Evolutionary conservation across 2,888 invertebrate genomes (phyloP).

Genomic region (Spatulosminthurus flaviceps): DNA sequence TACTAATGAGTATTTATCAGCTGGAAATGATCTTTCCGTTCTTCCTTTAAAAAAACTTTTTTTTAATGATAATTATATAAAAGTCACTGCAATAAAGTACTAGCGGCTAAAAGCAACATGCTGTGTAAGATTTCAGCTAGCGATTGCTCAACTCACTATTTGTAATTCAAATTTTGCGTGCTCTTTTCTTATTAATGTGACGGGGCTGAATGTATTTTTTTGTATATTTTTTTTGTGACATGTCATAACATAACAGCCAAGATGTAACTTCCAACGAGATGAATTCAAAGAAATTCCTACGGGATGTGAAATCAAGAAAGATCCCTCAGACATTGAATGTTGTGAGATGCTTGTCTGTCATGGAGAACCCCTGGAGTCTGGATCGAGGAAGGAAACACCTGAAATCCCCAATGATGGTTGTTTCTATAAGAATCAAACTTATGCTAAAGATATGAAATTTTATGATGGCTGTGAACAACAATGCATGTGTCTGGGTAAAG

Average conservation of each 20-base stretch:
- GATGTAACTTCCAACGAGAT: slow-evolving; percentile 61
- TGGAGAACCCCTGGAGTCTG: slow-evolving; percentile 51
- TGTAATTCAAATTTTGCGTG: not conserved
- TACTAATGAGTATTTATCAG: too few relatives aligned
- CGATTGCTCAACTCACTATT: not conserved
- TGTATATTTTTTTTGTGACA: not conserved
- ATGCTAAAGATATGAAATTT: slow-evolving; percentile 77
- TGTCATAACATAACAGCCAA: slow-evolving; percentile 52
- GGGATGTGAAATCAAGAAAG: slow-evolving; percentile 62
- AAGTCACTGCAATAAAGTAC: too few relatives aligned
- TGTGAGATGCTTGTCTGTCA: slow-evolving; percentile 62
- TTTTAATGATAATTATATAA: too few relatives aligned
- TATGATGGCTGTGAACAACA: slow-evolving; percentile 82
- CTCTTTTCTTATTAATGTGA: not conserved
- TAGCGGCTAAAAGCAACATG: too few relatives aligned
- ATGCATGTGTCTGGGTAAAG: slow-evolving; percentile 79
- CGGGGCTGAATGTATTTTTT: not conserved
- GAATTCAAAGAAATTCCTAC: slow-evolving; percentile 61
- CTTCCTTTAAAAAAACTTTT: too few relatives aligned
- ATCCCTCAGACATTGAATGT: slow-evolving; percentile 61
- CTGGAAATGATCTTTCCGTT: too few relatives aligned
- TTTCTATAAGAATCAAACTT: slow-evolving; percentile 75
- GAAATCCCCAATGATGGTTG: slow-evolving; percentile 70
- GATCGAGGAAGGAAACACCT: slow-evolving; percentile 56
- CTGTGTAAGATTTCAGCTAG: too few relatives aligned